Percentiles rank a stretch among this genome's conserved stretches.
Evolutionary conservation across 1,140 invertebrate genomes (phyloP).

Genomic region (Brachionus calyciflorus): DNA sequence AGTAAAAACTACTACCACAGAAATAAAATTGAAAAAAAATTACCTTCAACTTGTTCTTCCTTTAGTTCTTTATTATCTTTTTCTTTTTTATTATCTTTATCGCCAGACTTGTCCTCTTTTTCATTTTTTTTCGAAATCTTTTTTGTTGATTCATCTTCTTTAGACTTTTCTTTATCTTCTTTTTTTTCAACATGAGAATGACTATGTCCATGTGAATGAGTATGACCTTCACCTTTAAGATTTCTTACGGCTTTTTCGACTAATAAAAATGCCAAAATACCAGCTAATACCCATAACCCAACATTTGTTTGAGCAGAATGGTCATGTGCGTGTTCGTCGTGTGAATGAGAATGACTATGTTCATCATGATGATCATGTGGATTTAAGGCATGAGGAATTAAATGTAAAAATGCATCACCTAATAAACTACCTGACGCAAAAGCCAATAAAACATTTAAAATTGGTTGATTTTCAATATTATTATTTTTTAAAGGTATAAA

Average conservation of each 20-base stretch:
- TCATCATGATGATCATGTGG: conserved; percentile 58
- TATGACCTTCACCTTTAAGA: conserved; percentile 22
- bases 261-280: conserved; percentile 84
- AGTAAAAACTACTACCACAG: too few relatives aligned
- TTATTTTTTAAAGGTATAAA: conserved; percentile 82
- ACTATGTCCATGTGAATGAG: conserved; percentile 42
- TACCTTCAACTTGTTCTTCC: too few relatives aligned
- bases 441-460: conserved; percentile 82
- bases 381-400: conserved; percentile 85
- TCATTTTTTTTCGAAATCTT: conserved; percentile 24
- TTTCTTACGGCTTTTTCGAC: conserved; percentile 84
- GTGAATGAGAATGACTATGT: conserved; percentile 75
- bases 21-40: too few relatives aligned
- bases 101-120: conserved; percentile 45
- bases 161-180: conserved; percentile 46
- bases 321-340: conserved; percentile 60
- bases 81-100: neutral
- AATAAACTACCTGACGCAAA: conserved; percentile 91
- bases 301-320: conserved; percentile 70
- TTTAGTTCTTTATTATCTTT: too few relatives aligned
- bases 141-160: neutral
- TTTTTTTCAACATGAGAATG: conserved; percentile 46
- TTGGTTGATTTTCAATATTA: conserved; percentile 68
- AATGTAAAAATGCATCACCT: conserved; percentile 91
- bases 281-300: conserved; percentile 81